Conservation (phyloP, 2,113 vertebrate species). For the Sorex araneus region DNA sequence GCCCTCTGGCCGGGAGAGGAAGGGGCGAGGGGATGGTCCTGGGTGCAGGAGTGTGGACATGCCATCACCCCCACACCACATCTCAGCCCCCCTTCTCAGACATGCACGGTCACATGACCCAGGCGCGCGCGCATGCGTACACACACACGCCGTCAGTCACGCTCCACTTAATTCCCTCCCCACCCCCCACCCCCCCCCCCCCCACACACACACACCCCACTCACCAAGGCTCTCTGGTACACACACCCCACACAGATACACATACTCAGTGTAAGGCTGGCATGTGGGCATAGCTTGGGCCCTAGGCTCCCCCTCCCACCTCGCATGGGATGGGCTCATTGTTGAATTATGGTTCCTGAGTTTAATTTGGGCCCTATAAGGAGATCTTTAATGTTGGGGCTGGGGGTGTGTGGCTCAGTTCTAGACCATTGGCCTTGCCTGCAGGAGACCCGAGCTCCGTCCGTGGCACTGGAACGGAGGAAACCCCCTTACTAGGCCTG, state of each 20-base stretch:
- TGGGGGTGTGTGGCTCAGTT: too few relatives aligned
- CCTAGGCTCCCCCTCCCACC: too few relatives aligned
- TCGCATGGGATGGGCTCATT: not conserved
- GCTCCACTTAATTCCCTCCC: too few relatives aligned
- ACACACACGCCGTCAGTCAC: not conserved
- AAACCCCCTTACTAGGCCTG: too few relatives aligned
- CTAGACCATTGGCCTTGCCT: too few relatives aligned
- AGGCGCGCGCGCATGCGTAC: not conserved
- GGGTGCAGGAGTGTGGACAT: not conserved
- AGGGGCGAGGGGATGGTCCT: not conserved
- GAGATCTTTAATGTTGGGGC: too few relatives aligned
- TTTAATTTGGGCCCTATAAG: too few relatives aligned
- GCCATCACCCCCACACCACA: not conserved
- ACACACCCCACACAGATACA: not conserved
- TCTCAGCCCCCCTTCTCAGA: not conserved
- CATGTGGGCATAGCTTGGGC: too few relatives aligned
- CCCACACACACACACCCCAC: not conserved
- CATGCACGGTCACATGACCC: not conserved
- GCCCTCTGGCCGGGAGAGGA: rapidly evolving
- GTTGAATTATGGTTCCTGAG: not conserved
- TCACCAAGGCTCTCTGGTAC: not conserved
- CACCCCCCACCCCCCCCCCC: too few relatives aligned
- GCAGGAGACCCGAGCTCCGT: too few relatives aligned
- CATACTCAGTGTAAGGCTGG: not conserved
- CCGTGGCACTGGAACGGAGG: too few relatives aligned